A percentile compares a stretch with the other conserved stretches of the same genome.
Conservation (phyloP, 2,888 invertebrate species). For the Tigriopus californicus region DNA sequence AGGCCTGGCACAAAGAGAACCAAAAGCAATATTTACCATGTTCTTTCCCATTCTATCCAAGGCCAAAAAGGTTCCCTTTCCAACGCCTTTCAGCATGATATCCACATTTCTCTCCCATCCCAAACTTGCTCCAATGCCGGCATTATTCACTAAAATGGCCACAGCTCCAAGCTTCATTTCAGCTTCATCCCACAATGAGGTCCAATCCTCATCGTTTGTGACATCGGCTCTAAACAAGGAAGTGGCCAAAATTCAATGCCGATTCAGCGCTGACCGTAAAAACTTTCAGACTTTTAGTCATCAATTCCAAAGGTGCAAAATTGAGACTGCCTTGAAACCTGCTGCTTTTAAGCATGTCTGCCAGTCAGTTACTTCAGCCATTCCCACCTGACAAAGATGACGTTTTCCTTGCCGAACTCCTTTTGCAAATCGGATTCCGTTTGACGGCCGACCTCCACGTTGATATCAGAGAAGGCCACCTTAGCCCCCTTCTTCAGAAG, state of each 20-base stretch:
- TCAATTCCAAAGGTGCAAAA: too few species aligned
- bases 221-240: not conserved
- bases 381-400: too few species aligned
- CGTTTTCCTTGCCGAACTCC: not conserved
- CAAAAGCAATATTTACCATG: too few species aligned
- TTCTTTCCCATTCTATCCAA: not conserved
- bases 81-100: not conserved
- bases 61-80: constrained; percentile 2
- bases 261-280: too few species aligned
- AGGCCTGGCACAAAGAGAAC: too few species aligned
- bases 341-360: too few species aligned
- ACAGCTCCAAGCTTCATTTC: not conserved
- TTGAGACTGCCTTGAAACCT: too few species aligned
- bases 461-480: not conserved
- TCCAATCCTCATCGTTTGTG: not conserved
- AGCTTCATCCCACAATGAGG: not conserved
- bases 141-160: constrained; percentile 2
- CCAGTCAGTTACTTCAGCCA: too few species aligned
- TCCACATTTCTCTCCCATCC: not conserved
- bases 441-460: not conserved
- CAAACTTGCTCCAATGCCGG: not conserved
- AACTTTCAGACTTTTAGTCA: too few species aligned
- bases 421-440: not conserved
- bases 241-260: too few species aligned
- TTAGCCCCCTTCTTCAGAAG: not conserved